Percentiles rank a stretch among this genome's conserved stretches.
phyloP scores from a whole-genome alignment of 2,888 invertebrate species.

The Tortrix viridana region DNA sequence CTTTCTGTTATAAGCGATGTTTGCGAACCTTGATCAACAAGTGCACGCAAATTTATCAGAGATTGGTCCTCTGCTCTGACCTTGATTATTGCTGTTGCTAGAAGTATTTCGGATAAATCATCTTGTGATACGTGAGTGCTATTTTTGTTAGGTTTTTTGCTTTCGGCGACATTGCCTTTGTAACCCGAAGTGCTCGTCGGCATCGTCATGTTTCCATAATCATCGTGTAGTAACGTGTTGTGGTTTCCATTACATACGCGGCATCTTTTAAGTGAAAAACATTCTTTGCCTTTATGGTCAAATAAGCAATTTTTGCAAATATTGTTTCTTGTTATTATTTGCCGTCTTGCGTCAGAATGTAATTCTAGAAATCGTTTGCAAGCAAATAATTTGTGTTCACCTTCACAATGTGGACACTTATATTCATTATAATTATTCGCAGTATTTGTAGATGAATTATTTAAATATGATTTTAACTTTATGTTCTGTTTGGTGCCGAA shows the following conservation, averaged over 20 bases:
- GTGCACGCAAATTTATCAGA: background rate
- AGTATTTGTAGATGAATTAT: too few species aligned
- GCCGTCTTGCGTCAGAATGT: too few species aligned
- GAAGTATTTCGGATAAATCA: background rate
- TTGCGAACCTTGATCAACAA: too few species aligned
- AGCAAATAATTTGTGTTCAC: too few species aligned
- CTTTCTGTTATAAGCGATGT: constrained; percentile 19
- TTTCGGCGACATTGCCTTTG: too few species aligned
- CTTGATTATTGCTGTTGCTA: constrained; percentile 4
- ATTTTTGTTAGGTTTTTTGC: background rate
- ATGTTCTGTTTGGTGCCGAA: too few species aligned
- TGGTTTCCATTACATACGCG: constrained; percentile 1
- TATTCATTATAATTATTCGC: too few species aligned
- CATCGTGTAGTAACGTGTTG: too few species aligned
- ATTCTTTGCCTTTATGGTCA: constrained; percentile 1
- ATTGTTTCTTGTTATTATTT: too few species aligned
- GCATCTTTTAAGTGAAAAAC: background rate
- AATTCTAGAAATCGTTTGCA: too few species aligned
- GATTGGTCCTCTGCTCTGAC: background rate
- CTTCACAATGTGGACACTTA: too few species aligned
- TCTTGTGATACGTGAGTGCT: constrained; percentile 1
- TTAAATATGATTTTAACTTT: too few species aligned
- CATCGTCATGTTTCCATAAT: background rate
- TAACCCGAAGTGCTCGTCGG: background rate
- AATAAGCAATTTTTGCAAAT: background rate